Conservation (phyloP, 2,888 invertebrate species). For the Agonopterix arenella region DNA sequence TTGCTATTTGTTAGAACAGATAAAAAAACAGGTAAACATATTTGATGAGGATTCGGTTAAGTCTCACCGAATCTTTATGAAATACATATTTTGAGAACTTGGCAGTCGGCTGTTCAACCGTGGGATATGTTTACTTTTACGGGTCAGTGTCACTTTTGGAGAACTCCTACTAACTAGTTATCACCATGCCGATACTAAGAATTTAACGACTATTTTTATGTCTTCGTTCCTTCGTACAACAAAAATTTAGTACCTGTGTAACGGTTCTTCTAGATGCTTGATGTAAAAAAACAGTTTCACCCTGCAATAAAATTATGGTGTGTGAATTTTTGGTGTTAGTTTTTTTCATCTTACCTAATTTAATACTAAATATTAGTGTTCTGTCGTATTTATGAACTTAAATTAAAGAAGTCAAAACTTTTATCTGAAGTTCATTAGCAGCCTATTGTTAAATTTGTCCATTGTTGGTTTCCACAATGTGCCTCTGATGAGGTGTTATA, state of each 20-base stretch:
- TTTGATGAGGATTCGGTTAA: no score
- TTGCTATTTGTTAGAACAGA: no score
- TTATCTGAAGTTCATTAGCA: constrained; percentile 31
- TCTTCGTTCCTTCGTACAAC: background rate
- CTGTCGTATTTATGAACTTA: constrained; percentile 7
- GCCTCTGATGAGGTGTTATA: constrained; percentile 24
- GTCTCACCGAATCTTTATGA: no score
- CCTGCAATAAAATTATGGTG: no score
- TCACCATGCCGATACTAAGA: constrained; percentile 13
- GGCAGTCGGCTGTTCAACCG: background rate
- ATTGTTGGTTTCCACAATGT: constrained; percentile 37
- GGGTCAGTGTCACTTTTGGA: constrained; percentile 42
- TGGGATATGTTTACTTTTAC: constrained; percentile 35
- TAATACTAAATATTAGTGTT: background rate
- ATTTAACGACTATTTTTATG: constrained; percentile 1
- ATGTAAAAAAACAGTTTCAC: no score
- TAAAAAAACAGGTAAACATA: no score
- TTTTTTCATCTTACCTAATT: background rate
- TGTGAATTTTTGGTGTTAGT: no score
- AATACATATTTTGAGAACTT: background rate
- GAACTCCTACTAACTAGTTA: constrained; percentile 27
- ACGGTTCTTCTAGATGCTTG: no score
- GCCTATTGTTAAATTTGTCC: constrained; percentile 33
- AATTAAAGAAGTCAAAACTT: constrained; percentile 17
- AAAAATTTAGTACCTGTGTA: no score